Evolutionary conservation across 2,797 vertebrate genomes (phyloP).

Genomic region (Coranthus polyacanthus): DNA sequence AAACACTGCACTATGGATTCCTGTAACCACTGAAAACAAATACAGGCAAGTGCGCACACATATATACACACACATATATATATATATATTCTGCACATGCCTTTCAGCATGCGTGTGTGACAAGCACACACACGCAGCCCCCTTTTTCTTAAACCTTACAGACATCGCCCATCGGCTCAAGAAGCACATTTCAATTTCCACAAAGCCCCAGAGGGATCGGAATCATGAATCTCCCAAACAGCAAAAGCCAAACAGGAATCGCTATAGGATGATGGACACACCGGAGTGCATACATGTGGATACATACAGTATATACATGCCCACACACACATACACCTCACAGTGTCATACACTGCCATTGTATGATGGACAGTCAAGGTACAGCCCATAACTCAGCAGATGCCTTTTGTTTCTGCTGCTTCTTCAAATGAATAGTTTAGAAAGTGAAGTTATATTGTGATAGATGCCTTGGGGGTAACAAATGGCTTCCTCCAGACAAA

Average conservation of each 20-base stretch:
- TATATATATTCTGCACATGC: too few species aligned
- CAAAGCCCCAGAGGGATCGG: slow-evolving; percentile 72
- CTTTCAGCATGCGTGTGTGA: too few species aligned
- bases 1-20: slow-evolving; percentile 40
- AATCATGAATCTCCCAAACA: slow-evolving; percentile 83
- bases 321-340: slow-evolving; percentile 12
- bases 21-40: slow-evolving; percentile 45
- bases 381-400: slow-evolving; percentile 78
- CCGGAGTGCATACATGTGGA: slow-evolving; percentile 26
- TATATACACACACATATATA: neutral
- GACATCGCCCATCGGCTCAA: slow-evolving; percentile 61
- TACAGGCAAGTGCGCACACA: neutral
- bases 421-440: slow-evolving; percentile 83
- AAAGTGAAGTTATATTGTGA: slow-evolving; percentile 78
- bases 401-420: slow-evolving; percentile 76
- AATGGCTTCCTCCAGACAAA: slow-evolving; percentile 78
- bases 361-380: slow-evolving; percentile 76
- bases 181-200: slow-evolving; percentile 84
- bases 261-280: slow-evolving; percentile 68
- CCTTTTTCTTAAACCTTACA: slow-evolving; percentile 71
- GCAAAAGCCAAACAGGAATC: slow-evolving; percentile 76
- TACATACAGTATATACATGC: neutral
- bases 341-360: slow-evolving; percentile 49
- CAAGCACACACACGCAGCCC: slow-evolving; percentile 24
- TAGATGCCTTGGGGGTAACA: slow-evolving; percentile 75